Base-by-base conservation (phyloP, 2,113 vertebrate genomes). In the Tachysurus fulvidraco region DNA sequence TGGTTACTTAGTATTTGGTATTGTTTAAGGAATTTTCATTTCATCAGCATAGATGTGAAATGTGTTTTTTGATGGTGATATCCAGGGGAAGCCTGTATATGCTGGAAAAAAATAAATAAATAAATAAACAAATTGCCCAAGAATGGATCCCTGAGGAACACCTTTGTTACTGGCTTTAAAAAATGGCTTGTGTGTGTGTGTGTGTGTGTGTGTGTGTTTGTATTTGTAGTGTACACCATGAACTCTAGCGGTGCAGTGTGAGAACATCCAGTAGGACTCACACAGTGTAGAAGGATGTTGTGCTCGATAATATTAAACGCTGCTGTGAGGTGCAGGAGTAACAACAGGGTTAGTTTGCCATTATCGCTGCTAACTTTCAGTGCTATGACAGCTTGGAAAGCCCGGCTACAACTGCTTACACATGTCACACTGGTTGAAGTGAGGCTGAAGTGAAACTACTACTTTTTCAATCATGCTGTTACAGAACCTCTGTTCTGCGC, bases 301-400 rank as follows among this genome's bases (percentile, higher is more conserved):
- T 60, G 78, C 28, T 59, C 52, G n/a, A 36, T 79, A 57, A 23
- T 81, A 41, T 7, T 44, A 81, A 60, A 11, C 3, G 21, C 30
- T 60, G 78, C 78, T 60, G 78, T 81, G 36, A 81, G 78, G 28
- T 41, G 21, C 78, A 41, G 30, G 78, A 25, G 36, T 4, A 79
- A 57, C 52, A 79, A 77, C 46, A 54, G 50, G n/a, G 1, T 16
- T 54, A 54, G 77, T 55, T 55, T 55, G 76, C 76, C 54, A 59
- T 59, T 60, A 59, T 23, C 4, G 78, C 55, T 41, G 11, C 28
- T 41, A 80, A 59, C 55, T 59, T 59, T 80, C 28, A 59, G 52
- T 81, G 55, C 78, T 80, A 55, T 80, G 78, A 81, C 78, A 60
- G 78, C 36, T 60, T 41, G 8, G 11, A 25, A 81, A 81, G 10